Evolutionary conservation across 2,888 invertebrate genomes (phyloP), one percentile per base, ranked within the genome.

Genomic region (Noctua comes): DNA sequence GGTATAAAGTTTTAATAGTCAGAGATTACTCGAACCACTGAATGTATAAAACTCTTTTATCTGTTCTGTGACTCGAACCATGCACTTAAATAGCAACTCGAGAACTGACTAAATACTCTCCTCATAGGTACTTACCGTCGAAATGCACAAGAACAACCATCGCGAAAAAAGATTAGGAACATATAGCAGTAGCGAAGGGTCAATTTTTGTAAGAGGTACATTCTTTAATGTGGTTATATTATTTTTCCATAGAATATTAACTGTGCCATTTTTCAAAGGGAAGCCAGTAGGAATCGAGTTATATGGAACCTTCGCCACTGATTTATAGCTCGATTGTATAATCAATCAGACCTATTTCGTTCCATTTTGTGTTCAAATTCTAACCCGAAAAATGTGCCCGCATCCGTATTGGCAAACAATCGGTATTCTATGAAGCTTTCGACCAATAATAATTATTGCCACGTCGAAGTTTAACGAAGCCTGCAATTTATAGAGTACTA

Each of bases 361-460:
- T 31, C 18, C 16, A 66, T 65, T 65, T 71, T 36, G 43, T n/a
- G 13, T 36, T 24, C 43, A 43, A 7, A 24, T 73, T 48, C 4
- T n/a, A 51, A n/a, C 8, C 10, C n/a, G 1, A n/a, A 57, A 70
- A 76, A 40, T 54, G 46, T 62, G 16, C 59, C 54, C 31, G 27
- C 36, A 59, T 59, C 24, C 51, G 24, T 54, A 75, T 82, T 75
- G 59, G 27, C 71, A 69, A 54, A 73, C 84, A 31, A 54, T 70
- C 27, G 7, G 21, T 21, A 75, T 51, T 73, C 16, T 27, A 40
- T 31, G 31, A 51, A 76, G 68, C 46, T 18, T 54, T 46, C 27
- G 27, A 21, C 54, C 13, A 54, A 18, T 54, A 46, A 18, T 66
- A 77, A 54, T 71, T 57, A 68, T 68, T 54, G 31, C 48, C 18